Evolutionary conservation across 2,797 vertebrate genomes (phyloP), one percentile per base, ranked within the genome.

Genomic region (Cirrhinus molitorella): DNA sequence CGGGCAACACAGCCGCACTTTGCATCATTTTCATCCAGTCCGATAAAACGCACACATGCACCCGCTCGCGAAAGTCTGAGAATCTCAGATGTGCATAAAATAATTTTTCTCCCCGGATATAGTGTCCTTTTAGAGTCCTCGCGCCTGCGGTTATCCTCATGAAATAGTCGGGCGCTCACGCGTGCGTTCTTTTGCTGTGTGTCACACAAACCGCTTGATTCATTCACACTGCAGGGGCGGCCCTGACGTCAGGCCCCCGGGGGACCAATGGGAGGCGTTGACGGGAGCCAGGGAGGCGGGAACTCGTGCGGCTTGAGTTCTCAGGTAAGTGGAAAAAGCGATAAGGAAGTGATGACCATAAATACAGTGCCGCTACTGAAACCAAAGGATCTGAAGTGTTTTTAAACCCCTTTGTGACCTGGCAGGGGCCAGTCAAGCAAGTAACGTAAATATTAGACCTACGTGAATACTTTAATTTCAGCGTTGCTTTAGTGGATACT

Each of bases 151-250:
- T 86, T 90, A 88, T 92, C 92, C 94, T 77, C 89, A 88, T 77
- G 45, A 88, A 81, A 43, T 82, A 81, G 83, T 89, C 85, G 91
- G 88, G 87, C 83, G 57, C 92, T 90, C 84, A 87, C 89, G 45
- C 68, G 47, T 34, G 88, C 85, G 94, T 93, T 93, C 90, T 94
- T 94, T 93, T 95, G 94, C 94, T 92, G 94, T 94, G 93, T 93
- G 93, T 93, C 94, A 92, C 93, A 91, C 92, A 83, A 91, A 91
- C 94, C 91, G 91, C 95, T 93, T 92, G 94, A 95, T 98, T 97
- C 97, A 97, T 97, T 97, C 96, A 96, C 96, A 95, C 95, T 96
- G 97, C 97, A 95, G 97, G 96, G 94, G 95, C 93, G 91, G 91
- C 92, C 90, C 91, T 97, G 97, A 98, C 97, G 96, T 97, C 96